phyloP scores from a whole-genome alignment of 1,140 invertebrate genomes.

The Triops cancriformis region DNA sequence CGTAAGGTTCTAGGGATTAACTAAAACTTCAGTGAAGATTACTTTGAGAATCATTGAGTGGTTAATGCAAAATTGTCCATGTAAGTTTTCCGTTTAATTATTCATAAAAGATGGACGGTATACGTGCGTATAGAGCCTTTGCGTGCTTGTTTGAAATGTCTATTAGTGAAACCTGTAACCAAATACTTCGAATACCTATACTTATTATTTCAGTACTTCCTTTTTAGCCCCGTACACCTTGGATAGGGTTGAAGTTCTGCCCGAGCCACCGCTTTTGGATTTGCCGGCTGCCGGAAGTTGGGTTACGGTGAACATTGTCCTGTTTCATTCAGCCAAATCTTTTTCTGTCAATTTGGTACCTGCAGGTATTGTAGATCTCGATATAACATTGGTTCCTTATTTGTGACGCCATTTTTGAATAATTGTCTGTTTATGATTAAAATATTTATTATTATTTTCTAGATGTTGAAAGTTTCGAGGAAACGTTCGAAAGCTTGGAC shows the following conservation, averaged over 20 bases:
- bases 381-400: no score
- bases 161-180: neutral
- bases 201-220: neutral
- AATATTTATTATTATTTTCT: neutral
- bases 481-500: neutral
- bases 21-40: no score
- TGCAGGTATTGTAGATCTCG: no score
- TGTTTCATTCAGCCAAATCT: neutral
- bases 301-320: neutral
- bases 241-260: neutral
- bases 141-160: no score
- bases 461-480: neutral
- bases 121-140: no score
- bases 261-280: neutral
- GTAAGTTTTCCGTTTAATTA: no score
- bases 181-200: neutral
- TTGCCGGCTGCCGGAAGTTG: neutral
- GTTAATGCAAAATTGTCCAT: no score
- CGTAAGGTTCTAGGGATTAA: no score
- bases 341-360: no score
- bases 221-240: neutral
- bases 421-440: neutral
- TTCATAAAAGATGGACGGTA: no score
- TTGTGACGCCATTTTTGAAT: no score
- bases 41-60: no score